Conservation (phyloP, 2,797 vertebrate genomes). For the Sebastes aleutianus region DNA sequence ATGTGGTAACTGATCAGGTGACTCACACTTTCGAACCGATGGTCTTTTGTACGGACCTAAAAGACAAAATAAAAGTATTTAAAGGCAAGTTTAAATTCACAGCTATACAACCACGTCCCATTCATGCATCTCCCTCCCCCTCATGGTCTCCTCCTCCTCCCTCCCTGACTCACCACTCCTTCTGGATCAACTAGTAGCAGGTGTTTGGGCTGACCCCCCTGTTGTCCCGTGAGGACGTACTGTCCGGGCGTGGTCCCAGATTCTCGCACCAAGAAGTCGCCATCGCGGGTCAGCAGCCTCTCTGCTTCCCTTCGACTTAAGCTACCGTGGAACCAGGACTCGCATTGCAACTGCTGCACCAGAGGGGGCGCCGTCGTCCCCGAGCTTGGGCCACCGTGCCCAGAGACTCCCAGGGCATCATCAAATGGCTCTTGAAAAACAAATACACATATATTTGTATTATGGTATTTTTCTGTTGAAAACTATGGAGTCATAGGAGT, state of each 20-base stretch:
- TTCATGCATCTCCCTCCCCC: background rate
- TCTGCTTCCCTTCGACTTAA: slow-evolving; percentile 92
- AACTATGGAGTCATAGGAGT: no score
- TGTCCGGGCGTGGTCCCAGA: slow-evolving; percentile 95
- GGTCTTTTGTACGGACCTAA: slow-evolving; percentile 97
- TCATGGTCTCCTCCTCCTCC: background rate
- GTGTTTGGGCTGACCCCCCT: slow-evolving; percentile 94
- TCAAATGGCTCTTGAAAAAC: slow-evolving; percentile 91
- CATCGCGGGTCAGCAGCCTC: slow-evolving; percentile 89
- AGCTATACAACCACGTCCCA: background rate
- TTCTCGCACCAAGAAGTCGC: slow-evolving; percentile 96
- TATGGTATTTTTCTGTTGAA: background rate
- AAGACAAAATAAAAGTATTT: background rate
- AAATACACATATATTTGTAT: background rate
- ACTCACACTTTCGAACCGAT: slow-evolving; percentile 96
- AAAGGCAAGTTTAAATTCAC: background rate
- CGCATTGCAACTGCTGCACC: slow-evolving; percentile 92
- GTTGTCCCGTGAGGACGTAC: slow-evolving; percentile 95
- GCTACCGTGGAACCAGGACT: slow-evolving; percentile 95
- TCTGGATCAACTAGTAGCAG: slow-evolving; percentile 96
- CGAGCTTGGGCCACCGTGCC: slow-evolving; percentile 56
- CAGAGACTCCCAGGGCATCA: slow-evolving; percentile 87
- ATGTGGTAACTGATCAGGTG: slow-evolving; percentile 99
- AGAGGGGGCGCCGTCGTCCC: slow-evolving; percentile 82
- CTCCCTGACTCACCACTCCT: slow-evolving; percentile 90